These are phyloP conservation scores for Drosophila seguyi DNA, from an alignment of 1,140 invertebrate genomes.

Conservation along the genomic window DNA sequence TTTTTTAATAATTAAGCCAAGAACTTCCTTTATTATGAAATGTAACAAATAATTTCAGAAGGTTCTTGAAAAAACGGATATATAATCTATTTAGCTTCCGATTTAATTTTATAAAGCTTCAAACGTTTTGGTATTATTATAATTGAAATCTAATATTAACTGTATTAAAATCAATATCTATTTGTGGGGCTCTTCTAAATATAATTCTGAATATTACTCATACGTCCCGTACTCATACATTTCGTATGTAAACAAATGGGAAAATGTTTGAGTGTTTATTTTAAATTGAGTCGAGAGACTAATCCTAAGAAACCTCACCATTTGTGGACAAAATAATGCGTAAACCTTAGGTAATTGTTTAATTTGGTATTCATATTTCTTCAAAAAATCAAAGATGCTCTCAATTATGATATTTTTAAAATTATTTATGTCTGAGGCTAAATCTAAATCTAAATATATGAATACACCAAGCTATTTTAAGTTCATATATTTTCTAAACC, in stretches of 20 bases:
- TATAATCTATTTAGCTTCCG: not conserved
- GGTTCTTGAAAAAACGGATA: not conserved
- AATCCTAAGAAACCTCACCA: no score
- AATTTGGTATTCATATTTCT: no score
- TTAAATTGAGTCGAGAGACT: not conserved
- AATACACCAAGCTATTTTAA: no score
- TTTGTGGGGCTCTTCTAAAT: not conserved
- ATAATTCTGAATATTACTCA: constrained; percentile 3
- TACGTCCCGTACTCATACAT: constrained; percentile 14
- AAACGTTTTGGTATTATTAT: not conserved
- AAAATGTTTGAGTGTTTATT: not conserved
- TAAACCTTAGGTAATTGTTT: not conserved
- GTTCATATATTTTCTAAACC: not conserved
- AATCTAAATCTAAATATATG: no score
- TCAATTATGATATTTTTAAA: not conserved
- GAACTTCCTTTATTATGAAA: no score
- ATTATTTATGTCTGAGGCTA: not conserved
- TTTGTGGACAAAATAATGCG: not conserved
- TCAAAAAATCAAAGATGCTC: not conserved
- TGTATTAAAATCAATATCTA: not conserved
- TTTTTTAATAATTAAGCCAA: no score
- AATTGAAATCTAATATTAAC: not conserved
- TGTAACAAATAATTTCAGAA: not conserved
- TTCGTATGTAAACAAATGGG: not conserved
- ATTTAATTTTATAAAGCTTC: not conserved